Conservation (phyloP, 2,113 vertebrate species). For the Chaenocephalus aceratus region DNA sequence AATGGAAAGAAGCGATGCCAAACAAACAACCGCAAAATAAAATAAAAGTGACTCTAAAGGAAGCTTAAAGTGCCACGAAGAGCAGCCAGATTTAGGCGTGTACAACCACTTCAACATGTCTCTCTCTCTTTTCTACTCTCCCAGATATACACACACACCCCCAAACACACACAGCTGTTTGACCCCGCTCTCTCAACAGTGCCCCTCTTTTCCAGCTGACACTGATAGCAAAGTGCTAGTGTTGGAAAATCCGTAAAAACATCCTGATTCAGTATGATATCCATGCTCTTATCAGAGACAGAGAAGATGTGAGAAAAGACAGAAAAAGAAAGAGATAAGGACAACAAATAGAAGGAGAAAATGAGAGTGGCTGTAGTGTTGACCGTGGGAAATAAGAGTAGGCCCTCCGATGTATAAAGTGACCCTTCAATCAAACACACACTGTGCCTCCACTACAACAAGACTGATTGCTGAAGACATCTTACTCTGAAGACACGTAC, state of each 20-base stretch:
- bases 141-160: conserved; percentile 6
- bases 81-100: not conserved
- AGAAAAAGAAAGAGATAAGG: conserved; percentile 34
- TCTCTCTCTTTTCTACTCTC: not conserved
- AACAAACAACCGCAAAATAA: not conserved
- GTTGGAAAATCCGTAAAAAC: conserved; percentile 56
- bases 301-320: conserved; percentile 20
- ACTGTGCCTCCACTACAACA: conserved; percentile 45
- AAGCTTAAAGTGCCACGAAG: not conserved
- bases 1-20: not conserved
- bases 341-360: conserved; percentile 61
- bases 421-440: conserved; percentile 79
- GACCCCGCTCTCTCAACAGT: conserved; percentile 21
- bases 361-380: conserved; percentile 57
- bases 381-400: conserved; percentile 59
- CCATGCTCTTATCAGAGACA: conserved; percentile 29
- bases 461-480: conserved; percentile 75
- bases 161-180: not conserved
- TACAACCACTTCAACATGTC: not conserved
- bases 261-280: conserved; percentile 50
- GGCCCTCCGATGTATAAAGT: conserved; percentile 67
- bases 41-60: not conserved
- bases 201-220: conserved; percentile 13
- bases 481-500: conserved; percentile 40
- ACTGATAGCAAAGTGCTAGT: conserved; percentile 23